Conservation (phyloP, 2,113 vertebrate species). For the Eudyptes chrysolophus region DNA sequence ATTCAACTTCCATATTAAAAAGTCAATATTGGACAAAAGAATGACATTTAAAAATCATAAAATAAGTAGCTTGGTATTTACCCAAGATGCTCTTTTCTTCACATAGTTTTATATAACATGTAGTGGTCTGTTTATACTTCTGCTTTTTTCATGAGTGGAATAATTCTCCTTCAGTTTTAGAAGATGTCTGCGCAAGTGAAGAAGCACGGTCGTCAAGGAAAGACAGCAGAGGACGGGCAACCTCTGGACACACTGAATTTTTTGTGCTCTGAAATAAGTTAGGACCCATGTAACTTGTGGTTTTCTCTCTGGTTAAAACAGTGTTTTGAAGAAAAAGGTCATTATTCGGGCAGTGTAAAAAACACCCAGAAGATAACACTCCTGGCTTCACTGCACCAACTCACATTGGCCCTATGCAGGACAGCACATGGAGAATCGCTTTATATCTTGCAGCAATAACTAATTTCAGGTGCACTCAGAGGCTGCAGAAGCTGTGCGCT, state of each 20-base stretch:
- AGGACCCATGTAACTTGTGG: not conserved
- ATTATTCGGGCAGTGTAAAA: not conserved
- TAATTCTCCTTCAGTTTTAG: not conserved
- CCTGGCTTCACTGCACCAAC: not conserved
- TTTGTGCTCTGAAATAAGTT: not conserved
- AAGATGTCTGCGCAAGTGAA: not conserved
- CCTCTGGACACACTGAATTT: not conserved
- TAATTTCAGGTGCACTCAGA: not conserved
- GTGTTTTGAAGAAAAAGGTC: not conserved
- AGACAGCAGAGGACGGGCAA: not conserved
- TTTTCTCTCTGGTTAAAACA: slow-evolving; percentile 16
- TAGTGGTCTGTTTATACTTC: slow-evolving; percentile 60
- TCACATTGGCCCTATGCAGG: not conserved
- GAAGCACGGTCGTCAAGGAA: not conserved
- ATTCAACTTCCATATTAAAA: slow-evolving; percentile 75
- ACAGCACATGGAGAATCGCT: not conserved
- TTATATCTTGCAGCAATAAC: not conserved
- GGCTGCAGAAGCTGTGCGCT: not conserved
- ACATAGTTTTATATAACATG: slow-evolving; percentile 52
- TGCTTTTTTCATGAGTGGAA: not conserved
- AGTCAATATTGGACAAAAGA: slow-evolving; percentile 81
- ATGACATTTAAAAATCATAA: slow-evolving; percentile 84
- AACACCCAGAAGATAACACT: not conserved
- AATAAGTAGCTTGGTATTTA: slow-evolving; percentile 81
- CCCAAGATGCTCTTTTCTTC: slow-evolving; percentile 65